Evolutionary conservation across 2,797 vertebrate genomes (phyloP).

Genomic region (Oryzias sinensis): DNA sequence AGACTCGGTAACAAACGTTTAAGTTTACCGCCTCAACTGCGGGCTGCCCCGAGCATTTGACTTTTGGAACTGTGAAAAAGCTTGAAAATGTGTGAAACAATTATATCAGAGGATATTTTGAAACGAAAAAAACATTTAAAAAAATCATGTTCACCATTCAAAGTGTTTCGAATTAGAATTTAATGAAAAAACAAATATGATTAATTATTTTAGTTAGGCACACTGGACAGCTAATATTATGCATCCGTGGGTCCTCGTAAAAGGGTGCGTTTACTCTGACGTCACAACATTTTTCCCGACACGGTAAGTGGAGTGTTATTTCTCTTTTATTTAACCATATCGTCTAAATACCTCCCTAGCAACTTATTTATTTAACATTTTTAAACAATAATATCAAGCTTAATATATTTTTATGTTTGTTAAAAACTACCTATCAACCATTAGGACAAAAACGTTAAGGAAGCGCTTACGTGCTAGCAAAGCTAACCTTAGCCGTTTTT

Average conservation of each 20-base stretch:
- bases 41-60: conserved; percentile 25
- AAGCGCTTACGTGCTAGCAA: conserved; percentile 51
- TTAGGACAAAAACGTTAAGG: conserved; percentile 19
- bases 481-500: conserved; percentile 35
- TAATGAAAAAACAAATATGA: neutral
- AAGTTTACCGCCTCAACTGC: conserved; percentile 57
- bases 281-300: conserved; percentile 53
- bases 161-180: no score
- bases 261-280: conserved; percentile 68
- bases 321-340: conserved; percentile 19
- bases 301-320: conserved; percentile 54
- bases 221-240: conserved; percentile 39
- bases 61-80: neutral
- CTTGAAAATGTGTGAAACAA: rapidly evolving
- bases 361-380: neutral
- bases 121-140: no score
- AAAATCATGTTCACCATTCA: neutral
- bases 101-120: rapidly evolving
- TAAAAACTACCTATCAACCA: neutral
- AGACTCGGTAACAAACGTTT: conserved; percentile 21
- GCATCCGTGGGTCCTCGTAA: conserved; percentile 44
- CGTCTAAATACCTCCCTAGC: neutral
- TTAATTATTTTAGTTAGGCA: conserved; percentile 31
- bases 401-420: neutral
- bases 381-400: rapidly evolving